Conservation (phyloP, 2,113 vertebrate genomes). For the Solea senegalensis region DNA sequence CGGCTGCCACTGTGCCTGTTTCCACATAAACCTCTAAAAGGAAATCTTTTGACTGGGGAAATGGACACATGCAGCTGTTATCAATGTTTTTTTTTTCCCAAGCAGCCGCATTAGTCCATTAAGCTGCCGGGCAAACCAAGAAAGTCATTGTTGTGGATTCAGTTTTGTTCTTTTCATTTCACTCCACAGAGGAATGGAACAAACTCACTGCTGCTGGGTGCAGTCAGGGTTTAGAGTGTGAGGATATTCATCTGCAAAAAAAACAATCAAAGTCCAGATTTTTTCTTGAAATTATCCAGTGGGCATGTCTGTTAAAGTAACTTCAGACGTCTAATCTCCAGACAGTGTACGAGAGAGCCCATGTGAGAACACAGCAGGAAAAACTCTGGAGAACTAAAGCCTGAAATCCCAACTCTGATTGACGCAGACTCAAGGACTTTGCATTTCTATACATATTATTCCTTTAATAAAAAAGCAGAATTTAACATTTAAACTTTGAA, state of each 20-base stretch:
- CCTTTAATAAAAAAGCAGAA: too few species aligned
- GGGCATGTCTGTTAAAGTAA: too few species aligned
- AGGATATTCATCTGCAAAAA: conserved; percentile 12
- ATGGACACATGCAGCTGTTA: conserved; percentile 49
- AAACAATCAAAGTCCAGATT: neutral
- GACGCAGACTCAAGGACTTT: too few species aligned
- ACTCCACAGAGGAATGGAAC: conserved; percentile 29
- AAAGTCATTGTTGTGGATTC: conserved; percentile 68
- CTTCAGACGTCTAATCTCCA: too few species aligned
- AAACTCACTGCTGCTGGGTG: conserved; percentile 6
- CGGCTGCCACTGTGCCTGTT: conserved; percentile 34
- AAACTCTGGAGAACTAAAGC: too few species aligned
- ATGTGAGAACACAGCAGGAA: too few species aligned
- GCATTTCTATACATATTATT: too few species aligned
- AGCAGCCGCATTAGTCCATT: conserved; percentile 56
- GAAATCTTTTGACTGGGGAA: conserved; percentile 59
- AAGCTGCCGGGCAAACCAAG: conserved; percentile 59
- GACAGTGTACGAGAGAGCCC: too few species aligned
- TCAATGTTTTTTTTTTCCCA: conserved; percentile 55
- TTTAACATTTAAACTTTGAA: too few species aligned
- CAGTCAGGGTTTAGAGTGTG: neutral
- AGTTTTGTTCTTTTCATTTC: conserved; percentile 55
- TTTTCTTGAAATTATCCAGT: too few species aligned
- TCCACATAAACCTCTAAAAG: conserved; percentile 50
- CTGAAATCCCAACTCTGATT: too few species aligned